Base-by-base conservation (phyloP, 2,113 vertebrate species). In the Paracanthobrama guichenoti region DNA sequence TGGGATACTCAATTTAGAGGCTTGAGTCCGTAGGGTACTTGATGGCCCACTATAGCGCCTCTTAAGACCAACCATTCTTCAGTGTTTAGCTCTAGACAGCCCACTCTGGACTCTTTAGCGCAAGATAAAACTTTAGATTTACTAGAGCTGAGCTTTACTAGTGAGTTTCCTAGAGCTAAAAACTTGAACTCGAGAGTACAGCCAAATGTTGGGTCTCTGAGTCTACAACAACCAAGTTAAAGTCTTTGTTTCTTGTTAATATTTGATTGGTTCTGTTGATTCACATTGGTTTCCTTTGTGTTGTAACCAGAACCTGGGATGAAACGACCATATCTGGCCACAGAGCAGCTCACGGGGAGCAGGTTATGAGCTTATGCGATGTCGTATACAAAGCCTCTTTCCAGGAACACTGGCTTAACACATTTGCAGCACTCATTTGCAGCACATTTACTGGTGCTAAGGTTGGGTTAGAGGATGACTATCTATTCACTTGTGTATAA, bases 361-460 rank as follows among this genome's bases (percentile, higher is more conserved):
- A 50, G 72, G 72, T 53, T 74, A 75, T 55, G 73, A 55, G 26
- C 73, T 75, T 75, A 53, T 53, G 44, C 10, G 72, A 75, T 53
- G 7, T 11, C 1, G 74, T 6, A 64, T 59, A 66, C 44, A 77
- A 53, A 53, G 42, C 28, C 66, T 79, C n/a, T 64, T 81, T 77
- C 59, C 74, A 16, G 18, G 59, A 81, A 86, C 4, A 24, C 28
- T 26, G 24, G 50, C 35, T 69, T 67, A 60, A 66, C 50, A 44
- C 59, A 75, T 80, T 31, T n/a, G n/a, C n/a, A n/a, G n/a, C n/a
- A n/a, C n/a, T n/a, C n/a, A n/a, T n/a, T 83, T 81, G 6, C 66
- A 74, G 31, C 75, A 83, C 66, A 9, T 77, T 72, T n/a, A 35
- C 28, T 26, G 12, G 44, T 66, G 64, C 76, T 79, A 66, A 79